A percentile compares a stretch with the other conserved stretches of the same genome.
These are phyloP conservation scores for Xiphophorus hellerii DNA, from an alignment of 2,113 vertebrate species.

Conservation along the genomic window DNA sequence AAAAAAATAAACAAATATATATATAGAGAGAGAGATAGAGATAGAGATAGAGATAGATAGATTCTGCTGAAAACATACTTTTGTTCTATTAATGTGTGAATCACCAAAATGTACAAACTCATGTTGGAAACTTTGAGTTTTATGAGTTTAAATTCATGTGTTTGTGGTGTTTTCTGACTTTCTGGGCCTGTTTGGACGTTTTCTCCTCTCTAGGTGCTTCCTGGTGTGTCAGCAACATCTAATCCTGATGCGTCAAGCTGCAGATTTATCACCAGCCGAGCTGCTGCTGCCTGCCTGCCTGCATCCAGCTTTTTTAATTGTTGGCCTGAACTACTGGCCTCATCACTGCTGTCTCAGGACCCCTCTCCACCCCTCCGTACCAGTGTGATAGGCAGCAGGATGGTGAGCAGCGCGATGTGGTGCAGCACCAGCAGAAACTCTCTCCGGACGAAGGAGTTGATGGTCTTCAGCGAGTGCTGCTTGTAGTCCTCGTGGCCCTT, in stretches of 20 bases:
- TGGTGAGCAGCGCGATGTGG: slow-evolving; percentile 88
- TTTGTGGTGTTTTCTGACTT: too few species aligned
- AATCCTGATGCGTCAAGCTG: neutral
- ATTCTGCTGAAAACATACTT: too few species aligned
- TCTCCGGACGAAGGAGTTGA: slow-evolving; percentile 86
- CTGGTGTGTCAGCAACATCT: neutral
- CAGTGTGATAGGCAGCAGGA: slow-evolving; percentile 91
- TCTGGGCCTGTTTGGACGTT: too few species aligned
- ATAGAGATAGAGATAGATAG: too few species aligned
- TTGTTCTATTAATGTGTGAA: too few species aligned
- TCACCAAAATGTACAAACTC: too few species aligned
- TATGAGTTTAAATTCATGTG: too few species aligned
- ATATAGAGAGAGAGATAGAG: too few species aligned
- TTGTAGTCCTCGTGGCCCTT: slow-evolving; percentile 78
- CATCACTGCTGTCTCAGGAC: neutral
- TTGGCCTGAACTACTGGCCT: slow-evolving; percentile 7
- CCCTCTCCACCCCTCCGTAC: slow-evolving; percentile 74
- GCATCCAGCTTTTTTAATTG: neutral
- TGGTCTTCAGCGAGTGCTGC: slow-evolving; percentile 79
- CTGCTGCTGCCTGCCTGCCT: neutral
- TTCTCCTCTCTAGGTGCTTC: too few species aligned
- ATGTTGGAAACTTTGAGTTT: too few species aligned
- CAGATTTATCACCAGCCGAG: neutral
- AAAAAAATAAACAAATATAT: too few species aligned
- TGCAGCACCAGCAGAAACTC: slow-evolving; percentile 94